Base-by-base conservation (phyloP, 2,797 vertebrate genomes). In the Coranthus polyacanthus region DNA sequence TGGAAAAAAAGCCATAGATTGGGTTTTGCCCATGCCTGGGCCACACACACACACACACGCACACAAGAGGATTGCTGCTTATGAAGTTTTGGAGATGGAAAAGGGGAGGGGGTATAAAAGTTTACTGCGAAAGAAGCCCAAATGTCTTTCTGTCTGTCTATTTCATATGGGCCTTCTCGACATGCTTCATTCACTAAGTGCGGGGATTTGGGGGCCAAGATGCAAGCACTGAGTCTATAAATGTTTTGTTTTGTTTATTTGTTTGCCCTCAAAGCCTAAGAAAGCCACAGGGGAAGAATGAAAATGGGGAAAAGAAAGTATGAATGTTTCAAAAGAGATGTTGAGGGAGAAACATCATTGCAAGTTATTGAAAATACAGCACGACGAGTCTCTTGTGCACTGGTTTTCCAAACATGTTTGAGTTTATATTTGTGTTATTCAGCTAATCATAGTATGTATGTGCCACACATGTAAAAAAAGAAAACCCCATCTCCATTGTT, bases 211-310 rank as follows among this genome's bases (percentile, higher is more conserved):
- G 82, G 85, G 87, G 82, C 80, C 83, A 61, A 81, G 76, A 86
- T 85, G 81, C 66, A 69, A 85, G 81, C 73, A 65, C 74, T 83
- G 87, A 89, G 76, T 90, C 82, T 86, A 91, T 88, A 86, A 89
- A 91, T 90, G 88, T 91, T 90, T 90, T 92, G 84, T 89, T 91
- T 88, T 86, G 87, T 89, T 86, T 91, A 86, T 90, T 90, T 90
- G 87, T 90, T 89, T 85, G 84, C 83, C 85, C 87, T 89, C 68
- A 84, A 87, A 88, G 83, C 87, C 80, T 52, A 54, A 78, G 70
- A 63, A 89, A 86, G 76, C 85, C 78, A 82, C 78, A 54, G 82
- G 88, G 83, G 80, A 73, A 87, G 78, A 72, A 69, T 46, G 61
- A 60, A 85, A 85, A 90, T 75, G 74, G 52, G 21, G 45, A 72